A percentile compares a stretch with the other conserved stretches of the same genome.
Conservation (phyloP, 64 coral and sea anemone species). For the Stylophora pistillata region DNA sequence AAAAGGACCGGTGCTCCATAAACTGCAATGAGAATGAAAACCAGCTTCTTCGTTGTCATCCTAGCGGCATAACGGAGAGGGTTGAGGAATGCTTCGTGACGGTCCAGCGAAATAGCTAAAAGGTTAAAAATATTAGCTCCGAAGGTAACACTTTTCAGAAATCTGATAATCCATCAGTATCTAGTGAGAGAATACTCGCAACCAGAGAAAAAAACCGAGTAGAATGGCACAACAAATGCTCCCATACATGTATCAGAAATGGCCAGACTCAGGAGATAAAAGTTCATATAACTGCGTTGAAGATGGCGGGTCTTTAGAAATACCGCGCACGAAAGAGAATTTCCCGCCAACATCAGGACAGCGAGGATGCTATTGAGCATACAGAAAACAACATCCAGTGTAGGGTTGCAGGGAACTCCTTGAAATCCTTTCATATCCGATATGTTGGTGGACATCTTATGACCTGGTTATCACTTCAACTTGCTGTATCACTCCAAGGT, state of each 20-base stretch:
- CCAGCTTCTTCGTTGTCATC: slow-evolving; percentile 20
- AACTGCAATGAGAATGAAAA: not conserved
- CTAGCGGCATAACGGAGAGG: slow-evolving; percentile 22
- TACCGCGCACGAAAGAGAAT: not conserved
- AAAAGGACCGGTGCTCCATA: slow-evolving; percentile 3
- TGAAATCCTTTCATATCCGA: not conserved
- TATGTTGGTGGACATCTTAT: not conserved
- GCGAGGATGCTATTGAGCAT: too few species aligned
- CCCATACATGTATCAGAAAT: slow-evolving; percentile 47
- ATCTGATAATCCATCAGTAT: not conserved
- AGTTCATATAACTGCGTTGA: slow-evolving; percentile 62
- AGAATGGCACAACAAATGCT: slow-evolving; percentile 33
- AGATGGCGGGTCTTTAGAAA: not conserved
- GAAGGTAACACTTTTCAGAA: slow-evolving; percentile 16
- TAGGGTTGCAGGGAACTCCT: too few species aligned
- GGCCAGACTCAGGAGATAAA: slow-evolving; percentile 60
- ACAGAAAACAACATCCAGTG: too few species aligned
- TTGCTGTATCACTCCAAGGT: not conserved
- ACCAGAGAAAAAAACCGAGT: slow-evolving; percentile 24
- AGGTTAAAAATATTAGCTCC: slow-evolving; percentile 17
- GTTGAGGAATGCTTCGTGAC: not conserved
- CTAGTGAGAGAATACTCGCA: slow-evolving; percentile 12
- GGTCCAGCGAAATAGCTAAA: slow-evolving; percentile 22
- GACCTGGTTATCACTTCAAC: not conserved
- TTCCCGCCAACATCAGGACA: too few species aligned